A percentile compares a stretch with the other conserved stretches of the same genome.
These are phyloP conservation scores for Manis pentadactyla DNA, from an alignment of 2,797 vertebrate species.

Conservation along the genomic window DNA sequence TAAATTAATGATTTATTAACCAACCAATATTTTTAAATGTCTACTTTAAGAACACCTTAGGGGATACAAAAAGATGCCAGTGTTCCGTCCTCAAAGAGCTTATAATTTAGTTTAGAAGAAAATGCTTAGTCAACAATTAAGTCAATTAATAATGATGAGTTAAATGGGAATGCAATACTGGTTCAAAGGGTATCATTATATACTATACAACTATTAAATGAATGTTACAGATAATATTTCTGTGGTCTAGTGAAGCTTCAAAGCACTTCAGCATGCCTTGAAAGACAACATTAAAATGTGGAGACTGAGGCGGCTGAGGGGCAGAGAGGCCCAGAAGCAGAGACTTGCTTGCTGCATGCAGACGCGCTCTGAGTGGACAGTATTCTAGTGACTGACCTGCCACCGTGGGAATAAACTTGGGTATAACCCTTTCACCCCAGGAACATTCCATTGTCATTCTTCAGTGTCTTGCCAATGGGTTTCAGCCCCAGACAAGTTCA, in stretches of 20 bases:
- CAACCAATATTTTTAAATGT: not conserved
- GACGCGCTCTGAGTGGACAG: too few relatives aligned
- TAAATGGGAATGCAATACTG: not conserved
- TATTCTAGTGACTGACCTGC: too few relatives aligned
- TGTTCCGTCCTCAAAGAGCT: not conserved
- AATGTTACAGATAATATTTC: not conserved
- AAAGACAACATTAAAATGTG: not conserved
- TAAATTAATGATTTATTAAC: slow-evolving; percentile 7
- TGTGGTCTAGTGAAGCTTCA: not conserved
- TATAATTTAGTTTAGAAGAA: slow-evolving; percentile 18
- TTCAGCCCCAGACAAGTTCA: too few relatives aligned
- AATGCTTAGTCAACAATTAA: slow-evolving; percentile 20
- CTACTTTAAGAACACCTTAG: not conserved
- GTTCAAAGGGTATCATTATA: not conserved
- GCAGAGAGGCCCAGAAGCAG: too few relatives aligned
- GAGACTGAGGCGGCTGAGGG: not conserved
- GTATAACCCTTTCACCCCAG: too few relatives aligned
- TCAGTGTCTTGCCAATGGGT: too few relatives aligned
- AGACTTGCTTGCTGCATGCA: too few relatives aligned
- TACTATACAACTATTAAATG: not conserved
- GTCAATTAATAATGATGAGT: slow-evolving; percentile 5
- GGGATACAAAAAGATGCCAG: not conserved
- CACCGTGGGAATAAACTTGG: too few relatives aligned
- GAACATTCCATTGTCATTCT: too few relatives aligned
- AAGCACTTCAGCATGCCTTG: not conserved